Conservation (phyloP, 2,888 invertebrate genomes). For the Clitarchus hookeri region DNA sequence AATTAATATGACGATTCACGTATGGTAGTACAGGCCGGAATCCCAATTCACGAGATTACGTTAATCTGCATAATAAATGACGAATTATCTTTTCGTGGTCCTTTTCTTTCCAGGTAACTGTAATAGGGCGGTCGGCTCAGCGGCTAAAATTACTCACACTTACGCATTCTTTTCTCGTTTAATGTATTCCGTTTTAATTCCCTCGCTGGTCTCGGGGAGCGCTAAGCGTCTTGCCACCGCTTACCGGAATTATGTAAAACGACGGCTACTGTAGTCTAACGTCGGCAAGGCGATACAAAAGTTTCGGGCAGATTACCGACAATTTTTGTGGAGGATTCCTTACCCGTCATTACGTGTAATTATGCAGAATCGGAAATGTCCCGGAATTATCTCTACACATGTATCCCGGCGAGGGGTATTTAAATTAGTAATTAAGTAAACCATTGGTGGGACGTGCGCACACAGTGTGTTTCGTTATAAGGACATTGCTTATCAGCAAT, state of each 20-base stretch:
- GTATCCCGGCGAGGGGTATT: slow-evolving; percentile 7
- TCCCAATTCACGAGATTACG: background rate
- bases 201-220: background rate
- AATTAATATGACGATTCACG: slow-evolving; percentile 5
- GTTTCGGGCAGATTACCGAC: background rate
- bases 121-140: background rate
- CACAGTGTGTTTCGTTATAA: background rate
- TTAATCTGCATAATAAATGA: slow-evolving; percentile 11
- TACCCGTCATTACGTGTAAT: background rate
- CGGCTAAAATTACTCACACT: slow-evolving; percentile 7
- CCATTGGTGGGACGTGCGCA: background rate
- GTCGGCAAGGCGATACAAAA: background rate
- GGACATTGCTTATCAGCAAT: slow-evolving; percentile 1
- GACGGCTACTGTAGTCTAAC: slow-evolving; percentile 1
- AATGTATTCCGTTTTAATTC: slow-evolving; percentile 14
- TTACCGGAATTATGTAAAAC: slow-evolving; percentile 14
- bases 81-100: background rate
- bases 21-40: background rate
- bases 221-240: background rate
- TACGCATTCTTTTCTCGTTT: background rate
- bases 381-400: background rate
- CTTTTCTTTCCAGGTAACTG: background rate
- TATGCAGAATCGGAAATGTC: slow-evolving; percentile 14
- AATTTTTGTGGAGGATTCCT: background rate
- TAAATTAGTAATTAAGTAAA: slow-evolving; percentile 10